These are phyloP conservation scores for Monarcha castaneiventris DNA, from an alignment of 2,113 vertebrate genomes.

Conservation along the genomic window DNA sequence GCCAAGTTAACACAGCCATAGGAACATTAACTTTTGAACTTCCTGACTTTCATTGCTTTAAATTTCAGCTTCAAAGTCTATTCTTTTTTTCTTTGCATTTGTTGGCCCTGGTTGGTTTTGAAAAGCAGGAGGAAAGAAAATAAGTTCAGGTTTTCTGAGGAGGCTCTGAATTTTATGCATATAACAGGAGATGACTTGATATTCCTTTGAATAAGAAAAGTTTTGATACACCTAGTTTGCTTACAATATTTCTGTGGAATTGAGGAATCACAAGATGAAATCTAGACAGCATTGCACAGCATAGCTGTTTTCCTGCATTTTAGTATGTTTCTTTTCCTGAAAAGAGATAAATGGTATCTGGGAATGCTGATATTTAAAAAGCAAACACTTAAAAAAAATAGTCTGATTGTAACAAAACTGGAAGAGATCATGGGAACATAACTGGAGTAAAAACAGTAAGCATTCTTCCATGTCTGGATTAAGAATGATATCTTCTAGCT, in stretches of 20 bases:
- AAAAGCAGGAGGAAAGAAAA: conserved; percentile 36
- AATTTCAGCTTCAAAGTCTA: conserved; percentile 61
- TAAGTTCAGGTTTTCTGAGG: conserved; percentile 7
- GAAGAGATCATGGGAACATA: background rate
- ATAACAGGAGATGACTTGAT: background rate
- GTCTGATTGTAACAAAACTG: background rate
- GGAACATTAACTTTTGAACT: conserved; percentile 67
- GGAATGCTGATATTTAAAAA: background rate
- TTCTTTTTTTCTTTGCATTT: conserved; percentile 41
- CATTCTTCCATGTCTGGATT: background rate
- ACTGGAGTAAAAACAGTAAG: background rate
- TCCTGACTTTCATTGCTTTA: conserved; percentile 62
- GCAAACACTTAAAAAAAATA: background rate
- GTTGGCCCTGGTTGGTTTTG: conserved; percentile 46
- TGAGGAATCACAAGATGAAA: background rate
- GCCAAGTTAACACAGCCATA: conserved; percentile 58
- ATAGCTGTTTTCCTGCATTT: background rate
- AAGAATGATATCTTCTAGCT: background rate
- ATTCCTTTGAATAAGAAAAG: background rate
- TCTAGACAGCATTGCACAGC: background rate
- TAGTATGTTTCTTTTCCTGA: background rate
- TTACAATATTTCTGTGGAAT: background rate
- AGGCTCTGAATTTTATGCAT: background rate
- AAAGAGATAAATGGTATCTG: background rate
- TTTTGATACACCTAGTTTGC: background rate